Evolutionary conservation across 1,140 invertebrate species (phyloP).

Genomic region (Proctacanthus coquilletti): DNA sequence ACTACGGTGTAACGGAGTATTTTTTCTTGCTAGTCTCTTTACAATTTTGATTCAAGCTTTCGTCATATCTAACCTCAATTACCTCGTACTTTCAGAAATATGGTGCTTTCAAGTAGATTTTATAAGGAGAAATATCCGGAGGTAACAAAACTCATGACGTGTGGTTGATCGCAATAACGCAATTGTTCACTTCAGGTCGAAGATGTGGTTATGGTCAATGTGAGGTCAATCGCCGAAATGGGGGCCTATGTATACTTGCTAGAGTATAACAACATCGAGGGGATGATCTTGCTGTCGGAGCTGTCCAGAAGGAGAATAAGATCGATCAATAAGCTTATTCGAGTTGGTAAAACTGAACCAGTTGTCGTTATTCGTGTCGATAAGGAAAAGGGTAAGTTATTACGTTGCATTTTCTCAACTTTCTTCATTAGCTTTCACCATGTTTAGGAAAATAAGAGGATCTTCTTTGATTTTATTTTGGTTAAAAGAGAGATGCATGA

Average conservation of each 20-base stretch:
- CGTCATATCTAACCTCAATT: too few species aligned
- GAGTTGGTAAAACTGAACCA: slow-evolving; percentile 96
- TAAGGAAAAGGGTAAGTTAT: slow-evolving; percentile 91
- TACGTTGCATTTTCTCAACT: too few species aligned
- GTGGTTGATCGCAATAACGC: neutral
- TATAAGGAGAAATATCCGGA: slow-evolving; percentile 97
- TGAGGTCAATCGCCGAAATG: slow-evolving; percentile 97
- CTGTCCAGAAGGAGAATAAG: slow-evolving; percentile 94
- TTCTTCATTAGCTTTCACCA: neutral
- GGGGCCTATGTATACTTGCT: slow-evolving; percentile 96
- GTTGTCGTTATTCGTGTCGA: slow-evolving; percentile 99
- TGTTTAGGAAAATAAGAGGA: neutral
- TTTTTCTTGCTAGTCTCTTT: too few species aligned
- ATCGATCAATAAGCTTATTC: slow-evolving; percentile 98
- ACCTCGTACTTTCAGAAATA: too few species aligned
- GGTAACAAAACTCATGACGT: slow-evolving; percentile 16
- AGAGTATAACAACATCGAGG: slow-evolving; percentile 99
- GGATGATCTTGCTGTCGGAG: slow-evolving; percentile 91
- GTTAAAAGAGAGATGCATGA: too few species aligned
- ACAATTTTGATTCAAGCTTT: too few species aligned
- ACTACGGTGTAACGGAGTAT: too few species aligned
- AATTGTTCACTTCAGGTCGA: slow-evolving; percentile 42
- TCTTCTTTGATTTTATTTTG: neutral
- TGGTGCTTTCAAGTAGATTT: slow-evolving; percentile 94
- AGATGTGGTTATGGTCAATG: slow-evolving; percentile 99